Evolutionary conservation across 2,113 vertebrate genomes (phyloP).

Genomic region (Pycnonotus jocosus): DNA sequence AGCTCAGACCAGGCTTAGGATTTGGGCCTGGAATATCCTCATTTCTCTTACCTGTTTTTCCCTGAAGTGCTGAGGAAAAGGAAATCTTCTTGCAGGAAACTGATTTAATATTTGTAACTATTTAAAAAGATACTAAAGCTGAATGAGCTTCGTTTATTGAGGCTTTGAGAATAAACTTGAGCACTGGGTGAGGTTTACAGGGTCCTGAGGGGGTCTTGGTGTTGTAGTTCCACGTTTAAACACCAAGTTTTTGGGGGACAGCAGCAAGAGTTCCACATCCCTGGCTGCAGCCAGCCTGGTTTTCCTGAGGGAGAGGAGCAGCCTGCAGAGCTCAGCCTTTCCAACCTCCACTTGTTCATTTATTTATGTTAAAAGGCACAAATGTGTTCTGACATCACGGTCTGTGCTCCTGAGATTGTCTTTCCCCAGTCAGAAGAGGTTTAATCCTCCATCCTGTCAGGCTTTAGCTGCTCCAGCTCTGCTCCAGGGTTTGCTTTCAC

Average conservation of each 20-base stretch:
- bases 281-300: background rate
- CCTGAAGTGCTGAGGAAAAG: background rate
- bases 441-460: background rate
- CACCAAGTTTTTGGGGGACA: background rate
- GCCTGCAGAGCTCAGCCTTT: background rate
- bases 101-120: background rate
- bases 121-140: background rate
- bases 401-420: background rate
- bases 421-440: background rate
- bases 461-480: background rate
- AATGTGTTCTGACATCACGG: background rate
- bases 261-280: background rate
- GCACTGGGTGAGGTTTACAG: background rate
- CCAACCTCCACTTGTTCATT: background rate
- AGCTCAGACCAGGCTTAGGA: background rate
- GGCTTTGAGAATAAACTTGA: rapidly evolving
- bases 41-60: background rate
- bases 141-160: background rate
- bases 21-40: background rate
- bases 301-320: background rate
- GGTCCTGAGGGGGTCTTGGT: background rate
- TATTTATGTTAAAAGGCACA: slow-evolving; percentile 6
- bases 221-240: background rate
- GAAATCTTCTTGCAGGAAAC: background rate
- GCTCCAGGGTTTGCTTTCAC: background rate